Evolutionary conservation across 37 sponge, comb jelly and placozoan species (phyloP).

Genomic region (Aplysina aerophoba): DNA sequence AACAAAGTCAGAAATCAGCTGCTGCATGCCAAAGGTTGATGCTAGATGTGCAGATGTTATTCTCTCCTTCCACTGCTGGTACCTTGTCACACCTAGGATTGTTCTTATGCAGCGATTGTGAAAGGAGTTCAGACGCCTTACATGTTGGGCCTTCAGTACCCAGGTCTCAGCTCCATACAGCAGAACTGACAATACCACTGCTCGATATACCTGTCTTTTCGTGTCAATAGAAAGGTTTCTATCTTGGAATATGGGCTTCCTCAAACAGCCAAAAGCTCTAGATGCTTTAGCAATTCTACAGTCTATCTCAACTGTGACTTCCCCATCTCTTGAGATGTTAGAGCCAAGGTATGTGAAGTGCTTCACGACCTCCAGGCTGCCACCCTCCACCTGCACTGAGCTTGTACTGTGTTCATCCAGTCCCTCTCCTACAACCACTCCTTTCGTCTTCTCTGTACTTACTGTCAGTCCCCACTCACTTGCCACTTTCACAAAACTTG

Average conservation of each 20-base stretch:
- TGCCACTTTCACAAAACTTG: slow-evolving; percentile 19
- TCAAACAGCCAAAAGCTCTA: slow-evolving; percentile 42
- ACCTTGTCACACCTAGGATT: background rate
- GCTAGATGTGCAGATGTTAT: background rate
- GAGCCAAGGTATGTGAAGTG: slow-evolving; percentile 9
- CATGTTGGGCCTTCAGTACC: too few relatives aligned
- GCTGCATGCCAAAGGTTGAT: background rate
- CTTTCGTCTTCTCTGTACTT: slow-evolving; percentile 34
- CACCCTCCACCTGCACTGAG: slow-evolving; percentile 24
- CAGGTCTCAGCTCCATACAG: too few relatives aligned
- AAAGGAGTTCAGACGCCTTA: too few relatives aligned
- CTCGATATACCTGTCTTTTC: slow-evolving; percentile 16
- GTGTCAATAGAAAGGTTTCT: background rate
- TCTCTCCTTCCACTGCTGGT: background rate
- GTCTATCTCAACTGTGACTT: slow-evolving; percentile 14
- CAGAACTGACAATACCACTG: background rate
- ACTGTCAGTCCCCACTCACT: slow-evolving; percentile 37
- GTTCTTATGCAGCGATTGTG: background rate
- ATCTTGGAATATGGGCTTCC: slow-evolving; percentile 28
- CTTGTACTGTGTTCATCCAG: background rate
- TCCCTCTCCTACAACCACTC: slow-evolving; percentile 1
- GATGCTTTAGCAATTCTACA: slow-evolving; percentile 33
- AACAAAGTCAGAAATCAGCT: background rate
- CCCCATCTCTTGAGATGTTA: background rate
- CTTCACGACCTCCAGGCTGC: background rate